Evolutionary conservation across 2,113 vertebrate genomes (phyloP).

Genomic region (Indri indri): DNA sequence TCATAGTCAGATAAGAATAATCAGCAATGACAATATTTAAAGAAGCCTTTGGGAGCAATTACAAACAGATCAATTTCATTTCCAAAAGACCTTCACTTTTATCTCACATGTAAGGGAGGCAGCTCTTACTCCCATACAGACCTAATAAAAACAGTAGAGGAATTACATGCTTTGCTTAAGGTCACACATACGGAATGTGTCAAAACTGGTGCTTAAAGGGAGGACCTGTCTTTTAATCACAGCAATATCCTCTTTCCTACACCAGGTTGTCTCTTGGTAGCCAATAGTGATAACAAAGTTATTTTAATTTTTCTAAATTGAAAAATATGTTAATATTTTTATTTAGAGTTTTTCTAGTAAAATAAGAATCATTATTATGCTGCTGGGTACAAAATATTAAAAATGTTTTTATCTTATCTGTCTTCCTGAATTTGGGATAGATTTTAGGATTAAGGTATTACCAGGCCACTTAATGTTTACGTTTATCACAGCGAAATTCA

Average conservation of each 20-base stretch:
- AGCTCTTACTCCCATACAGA: background rate
- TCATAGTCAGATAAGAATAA: slow-evolving; percentile 10
- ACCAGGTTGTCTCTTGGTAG: background rate
- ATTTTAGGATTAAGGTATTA: slow-evolving; percentile 11
- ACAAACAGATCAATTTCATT: background rate
- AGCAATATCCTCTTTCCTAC: background rate
- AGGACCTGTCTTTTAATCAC: background rate
- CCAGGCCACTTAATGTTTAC: background rate
- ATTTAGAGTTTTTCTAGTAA: background rate
- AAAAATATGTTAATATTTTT: background rate
- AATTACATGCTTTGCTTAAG: background rate
- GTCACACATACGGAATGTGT: background rate
- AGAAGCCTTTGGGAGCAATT: background rate
- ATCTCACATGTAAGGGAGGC: background rate
- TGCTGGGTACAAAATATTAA: background rate
- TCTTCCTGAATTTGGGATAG: background rate
- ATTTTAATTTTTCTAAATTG: slow-evolving; percentile 10
- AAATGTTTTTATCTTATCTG: slow-evolving; percentile 3
- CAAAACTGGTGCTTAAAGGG: background rate
- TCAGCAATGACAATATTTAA: background rate
- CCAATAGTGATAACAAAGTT: background rate
- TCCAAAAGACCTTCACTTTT: background rate
- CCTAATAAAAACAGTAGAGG: background rate
- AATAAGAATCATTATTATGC: background rate
- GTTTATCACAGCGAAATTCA: background rate